Evolutionary conservation across 2,888 invertebrate genomes (phyloP).

Genomic region (Mechanitis messenoides): DNA sequence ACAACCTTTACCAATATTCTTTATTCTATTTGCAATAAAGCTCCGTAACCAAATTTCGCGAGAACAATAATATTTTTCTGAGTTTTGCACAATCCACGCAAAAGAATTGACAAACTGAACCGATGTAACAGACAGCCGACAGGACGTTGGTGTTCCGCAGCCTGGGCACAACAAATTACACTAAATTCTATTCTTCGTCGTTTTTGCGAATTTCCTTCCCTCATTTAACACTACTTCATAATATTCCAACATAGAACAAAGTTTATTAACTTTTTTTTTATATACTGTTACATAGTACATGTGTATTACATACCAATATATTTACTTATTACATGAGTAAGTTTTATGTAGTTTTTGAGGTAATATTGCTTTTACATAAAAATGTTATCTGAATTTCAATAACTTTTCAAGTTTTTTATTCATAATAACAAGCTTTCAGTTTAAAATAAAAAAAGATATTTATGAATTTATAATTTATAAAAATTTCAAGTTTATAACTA

Average conservation of each 20-base stretch:
- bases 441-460: too few relatives aligned
- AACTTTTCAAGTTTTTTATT: too few relatives aligned
- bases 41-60: constrained; percentile 19
- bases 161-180: constrained; percentile 51
- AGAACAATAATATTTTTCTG: constrained; percentile 32
- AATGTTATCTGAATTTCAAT: too few relatives aligned
- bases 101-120: constrained; percentile 33
- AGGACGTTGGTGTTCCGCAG: constrained; percentile 52
- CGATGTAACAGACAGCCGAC: constrained; percentile 42
- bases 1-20: background rate
- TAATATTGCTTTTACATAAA: too few relatives aligned
- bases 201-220: constrained; percentile 18
- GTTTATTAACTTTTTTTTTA: background rate
- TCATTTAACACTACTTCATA: constrained; percentile 15
- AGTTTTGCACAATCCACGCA: constrained; percentile 16
- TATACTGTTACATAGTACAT: background rate
- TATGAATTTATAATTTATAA: too few relatives aligned
- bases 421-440: too few relatives aligned
- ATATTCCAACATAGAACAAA: constrained; percentile 9
- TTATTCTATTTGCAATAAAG: too few relatives aligned
- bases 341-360: too few relatives aligned
- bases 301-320: too few relatives aligned
- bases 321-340: too few relatives aligned
- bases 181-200: constrained; percentile 44
- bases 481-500: too few relatives aligned